Conservation (phyloP, 1,140 invertebrate species). For the Aphidius gifuensis region DNA sequence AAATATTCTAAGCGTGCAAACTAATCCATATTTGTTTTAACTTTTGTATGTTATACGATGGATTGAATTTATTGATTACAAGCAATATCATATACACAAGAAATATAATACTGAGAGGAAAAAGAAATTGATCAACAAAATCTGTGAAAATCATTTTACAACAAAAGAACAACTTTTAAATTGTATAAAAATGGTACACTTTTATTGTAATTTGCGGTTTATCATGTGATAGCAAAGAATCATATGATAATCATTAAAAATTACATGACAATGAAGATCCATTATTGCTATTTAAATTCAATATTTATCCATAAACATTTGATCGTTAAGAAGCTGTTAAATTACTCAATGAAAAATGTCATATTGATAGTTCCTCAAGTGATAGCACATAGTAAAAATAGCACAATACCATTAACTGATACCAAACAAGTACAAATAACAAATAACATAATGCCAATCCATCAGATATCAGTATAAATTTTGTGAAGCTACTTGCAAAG, state of each 20-base stretch:
- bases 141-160: conserved; percentile 28
- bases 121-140: background rate
- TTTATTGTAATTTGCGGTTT: conserved; percentile 38
- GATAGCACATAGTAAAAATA: conserved; percentile 1
- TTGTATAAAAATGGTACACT: conserved; percentile 37
- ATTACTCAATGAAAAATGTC: conserved; percentile 26
- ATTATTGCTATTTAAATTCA: conserved; percentile 40
- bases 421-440: conserved; percentile 4
- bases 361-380: background rate
- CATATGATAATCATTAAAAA: conserved; percentile 36
- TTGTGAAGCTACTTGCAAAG: conserved; percentile 36
- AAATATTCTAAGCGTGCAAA: conserved; percentile 7
- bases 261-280: conserved; percentile 38
- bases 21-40: conserved; percentile 5
- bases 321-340: conserved; percentile 34
- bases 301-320: conserved; percentile 39
- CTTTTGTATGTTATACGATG: background rate
- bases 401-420: background rate
- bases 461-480: conserved; percentile 26
- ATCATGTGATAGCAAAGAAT: conserved; percentile 33
- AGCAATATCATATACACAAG: background rate
- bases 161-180: conserved; percentile 27
- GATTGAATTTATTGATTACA: too few species aligned
- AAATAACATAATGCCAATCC: background rate
- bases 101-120: background rate